These are phyloP conservation scores for Amorpha juglandis DNA, from an alignment of 2,888 invertebrate species.

Conservation along the genomic window DNA sequence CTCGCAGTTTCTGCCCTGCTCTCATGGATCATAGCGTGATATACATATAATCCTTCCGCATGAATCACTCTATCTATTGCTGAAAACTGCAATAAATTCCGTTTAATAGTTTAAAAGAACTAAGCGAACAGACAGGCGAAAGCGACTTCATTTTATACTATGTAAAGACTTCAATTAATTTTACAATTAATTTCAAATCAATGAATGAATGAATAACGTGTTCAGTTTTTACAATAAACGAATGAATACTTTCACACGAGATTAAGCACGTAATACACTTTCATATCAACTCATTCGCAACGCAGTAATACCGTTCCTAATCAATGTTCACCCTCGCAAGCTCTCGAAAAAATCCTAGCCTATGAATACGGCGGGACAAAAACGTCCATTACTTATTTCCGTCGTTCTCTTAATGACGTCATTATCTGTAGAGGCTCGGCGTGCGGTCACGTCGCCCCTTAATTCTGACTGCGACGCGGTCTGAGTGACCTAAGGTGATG, in stretches of 20 bases:
- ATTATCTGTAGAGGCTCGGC: conserved; percentile 66
- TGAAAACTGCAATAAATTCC: too few species aligned
- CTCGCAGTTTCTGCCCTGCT: too few species aligned
- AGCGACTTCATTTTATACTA: too few species aligned
- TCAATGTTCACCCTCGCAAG: conserved; percentile 36
- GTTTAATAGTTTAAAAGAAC: too few species aligned
- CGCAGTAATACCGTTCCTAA: conserved; percentile 28
- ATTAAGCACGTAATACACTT: conserved; percentile 4
- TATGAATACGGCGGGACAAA: conserved; percentile 62
- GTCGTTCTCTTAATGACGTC: conserved; percentile 74
- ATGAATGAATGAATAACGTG: too few species aligned
- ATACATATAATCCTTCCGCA: too few species aligned
- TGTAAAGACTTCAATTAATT: too few species aligned
- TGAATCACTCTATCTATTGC: too few species aligned
- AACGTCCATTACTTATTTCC: conserved; percentile 69
- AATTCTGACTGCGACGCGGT: conserved; percentile 61
- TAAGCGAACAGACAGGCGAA: too few species aligned
- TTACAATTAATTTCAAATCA: too few species aligned
- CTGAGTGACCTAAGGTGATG: conserved; percentile 57
- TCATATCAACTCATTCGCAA: conserved; percentile 8
- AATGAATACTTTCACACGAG: neutral
- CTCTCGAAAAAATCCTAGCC: conserved; percentile 44
- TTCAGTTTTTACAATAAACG: too few species aligned
- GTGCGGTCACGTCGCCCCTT: conserved; percentile 66
- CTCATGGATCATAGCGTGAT: too few species aligned